Evolutionary conservation across 2,888 invertebrate genomes (phyloP), one percentile per base, ranked within the genome.

Genomic region (Bibio marci): DNA sequence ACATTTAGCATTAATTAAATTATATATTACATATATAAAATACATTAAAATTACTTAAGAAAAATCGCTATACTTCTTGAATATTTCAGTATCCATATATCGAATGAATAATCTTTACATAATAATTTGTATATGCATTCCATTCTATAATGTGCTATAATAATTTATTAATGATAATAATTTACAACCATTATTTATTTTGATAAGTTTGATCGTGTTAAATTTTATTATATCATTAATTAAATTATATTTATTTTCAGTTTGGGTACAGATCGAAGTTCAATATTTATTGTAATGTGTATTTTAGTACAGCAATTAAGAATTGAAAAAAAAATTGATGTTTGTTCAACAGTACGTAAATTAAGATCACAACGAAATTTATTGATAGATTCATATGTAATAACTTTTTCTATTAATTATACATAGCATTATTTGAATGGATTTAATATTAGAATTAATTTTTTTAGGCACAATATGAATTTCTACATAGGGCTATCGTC

Each of bases 381-480:
- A 56, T 80, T 88, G 66, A 75, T 91, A 54, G 80, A 80, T 62
- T 79, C 85, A 56, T 62, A 58, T 52, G 61, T 62, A 55, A 54
- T 37, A 41, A 6, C 8, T 22, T 22, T 22, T 22, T 22, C 22
- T n/a, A 33, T 27, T 34, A 38, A 13, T 37, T 35, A 25, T 41
- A 28, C 32, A 35, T 30, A 39, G 32, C 15, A 28, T 15, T 34
- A 18, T 33, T 31, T 38, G 5, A 36, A 35, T 28, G 26, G 13
- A 32, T 28, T 34, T 41, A 26, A 14, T 28, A 15, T 5, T 15
- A 13, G 26, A 15, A 26, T 38, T 42, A 22, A 30, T 43, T 32
- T 44, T 69, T 69, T 25, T 67, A 88, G 87, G 76, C 81, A 62
- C 88, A 88, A 66, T 90, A 88, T 65, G 87, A 88, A 71, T 88